phyloP scores from a whole-genome alignment of 2,888 invertebrate genomes.

The Pheosia gnoma region DNA sequence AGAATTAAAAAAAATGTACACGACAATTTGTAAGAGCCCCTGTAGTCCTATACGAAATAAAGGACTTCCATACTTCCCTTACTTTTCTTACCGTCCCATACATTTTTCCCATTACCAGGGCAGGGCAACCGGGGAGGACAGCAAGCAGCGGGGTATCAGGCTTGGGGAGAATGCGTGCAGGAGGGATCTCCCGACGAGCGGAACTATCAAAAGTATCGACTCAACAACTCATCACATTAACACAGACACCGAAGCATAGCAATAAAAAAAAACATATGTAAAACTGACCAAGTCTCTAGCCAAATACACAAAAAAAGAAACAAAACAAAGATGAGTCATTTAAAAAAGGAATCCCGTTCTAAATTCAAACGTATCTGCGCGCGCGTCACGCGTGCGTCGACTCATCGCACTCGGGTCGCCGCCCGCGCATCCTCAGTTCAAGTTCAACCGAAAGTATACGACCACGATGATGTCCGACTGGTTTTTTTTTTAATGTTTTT shows the following conservation, averaged over 20 bases:
- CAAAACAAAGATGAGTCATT: conserved; percentile 5
- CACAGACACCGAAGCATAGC: background rate
- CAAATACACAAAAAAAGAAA: background rate
- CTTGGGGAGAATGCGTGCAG: too few species aligned
- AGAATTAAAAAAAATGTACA: too few species aligned
- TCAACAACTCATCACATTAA: background rate
- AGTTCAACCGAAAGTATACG: conserved; percentile 15
- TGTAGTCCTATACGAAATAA: too few species aligned
- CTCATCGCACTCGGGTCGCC: conserved; percentile 10
- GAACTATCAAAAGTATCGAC: too few species aligned
- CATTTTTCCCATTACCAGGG: too few species aligned
- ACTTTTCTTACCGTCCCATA: too few species aligned
- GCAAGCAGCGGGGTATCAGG: too few species aligned
- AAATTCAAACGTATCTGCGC: conserved; percentile 4
- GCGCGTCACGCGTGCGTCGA: conserved; percentile 2
- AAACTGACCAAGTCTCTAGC: background rate
- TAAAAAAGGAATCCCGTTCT: conserved; percentile 6
- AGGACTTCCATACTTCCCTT: too few species aligned
- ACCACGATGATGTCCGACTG: conserved; percentile 8
- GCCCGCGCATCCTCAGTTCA: conserved; percentile 23
- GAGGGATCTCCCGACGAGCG: too few species aligned
- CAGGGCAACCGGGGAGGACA: too few species aligned
- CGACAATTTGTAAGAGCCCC: too few species aligned
- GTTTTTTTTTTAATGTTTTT: background rate
- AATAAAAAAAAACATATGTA: background rate